A percentile compares a stretch with the other conserved stretches of the same genome.
These are phyloP conservation scores for Phrynocephalus vlangalii DNA, from an alignment of 2,797 vertebrate species.

Conservation along the genomic window DNA sequence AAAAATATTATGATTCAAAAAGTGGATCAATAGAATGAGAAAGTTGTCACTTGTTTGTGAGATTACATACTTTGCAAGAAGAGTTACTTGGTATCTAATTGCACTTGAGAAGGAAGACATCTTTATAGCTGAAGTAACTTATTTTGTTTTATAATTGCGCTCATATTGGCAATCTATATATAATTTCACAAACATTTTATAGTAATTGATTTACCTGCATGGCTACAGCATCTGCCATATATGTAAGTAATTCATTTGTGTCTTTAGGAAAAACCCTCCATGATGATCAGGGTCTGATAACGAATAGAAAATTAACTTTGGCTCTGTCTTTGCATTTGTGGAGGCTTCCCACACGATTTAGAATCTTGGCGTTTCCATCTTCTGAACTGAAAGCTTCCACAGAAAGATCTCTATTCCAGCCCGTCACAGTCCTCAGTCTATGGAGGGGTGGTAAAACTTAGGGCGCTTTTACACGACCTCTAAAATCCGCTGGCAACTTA, in stretches of 20 bases:
- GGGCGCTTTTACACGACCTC: too few relatives aligned
- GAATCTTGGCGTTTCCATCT: neutral
- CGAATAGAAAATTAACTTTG: neutral
- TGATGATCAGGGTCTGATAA: neutral
- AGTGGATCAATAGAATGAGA: conserved; percentile 12
- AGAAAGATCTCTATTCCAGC: neutral
- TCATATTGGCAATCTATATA: neutral
- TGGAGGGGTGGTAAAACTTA: too few relatives aligned
- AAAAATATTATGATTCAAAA: neutral
- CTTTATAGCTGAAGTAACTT: neutral
- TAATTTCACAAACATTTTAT: conserved; percentile 23
- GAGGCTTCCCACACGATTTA: neutral
- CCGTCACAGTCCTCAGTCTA: neutral
- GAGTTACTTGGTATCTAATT: neutral
- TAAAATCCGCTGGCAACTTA: too few relatives aligned
- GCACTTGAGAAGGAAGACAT: neutral
- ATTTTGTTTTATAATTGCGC: conserved; percentile 22
- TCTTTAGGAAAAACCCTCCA: neutral
- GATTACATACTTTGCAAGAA: neutral
- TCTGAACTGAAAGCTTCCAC: neutral
- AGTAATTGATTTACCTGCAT: conserved; percentile 1
- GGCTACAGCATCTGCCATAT: neutral
- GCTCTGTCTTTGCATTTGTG: neutral
- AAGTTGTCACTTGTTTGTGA: conserved; percentile 12
- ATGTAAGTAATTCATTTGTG: neutral